Percentiles rank a stretch among this genome's conserved stretches.
These are phyloP conservation scores for Drosophila sulfurigaster DNA, from an alignment of 1,140 invertebrate genomes.

Conservation along the genomic window DNA sequence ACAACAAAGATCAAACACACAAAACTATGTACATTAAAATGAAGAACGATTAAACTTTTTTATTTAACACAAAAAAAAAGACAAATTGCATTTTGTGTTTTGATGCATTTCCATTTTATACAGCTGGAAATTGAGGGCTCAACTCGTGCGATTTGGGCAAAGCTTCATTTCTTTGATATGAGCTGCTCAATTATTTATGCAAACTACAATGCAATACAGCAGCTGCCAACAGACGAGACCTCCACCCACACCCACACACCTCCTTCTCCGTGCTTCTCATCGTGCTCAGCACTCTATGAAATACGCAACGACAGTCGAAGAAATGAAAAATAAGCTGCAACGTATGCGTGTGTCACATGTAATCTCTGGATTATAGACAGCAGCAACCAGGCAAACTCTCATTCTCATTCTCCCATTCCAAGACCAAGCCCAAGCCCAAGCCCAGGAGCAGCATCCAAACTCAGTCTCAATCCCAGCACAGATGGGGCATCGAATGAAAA, in stretches of 20 bases:
- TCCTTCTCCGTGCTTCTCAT: background rate
- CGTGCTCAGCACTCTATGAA: constrained; percentile 25
- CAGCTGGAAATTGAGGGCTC: constrained; percentile 14
- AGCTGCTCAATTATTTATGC: constrained; percentile 74
- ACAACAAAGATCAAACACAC: constrained; percentile 39
- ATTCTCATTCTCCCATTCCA: too few relatives aligned
- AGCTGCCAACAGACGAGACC: constrained; percentile 31
- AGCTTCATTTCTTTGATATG: constrained; percentile 37
- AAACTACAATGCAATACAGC: constrained; percentile 66
- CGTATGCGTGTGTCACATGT: constrained; percentile 81
- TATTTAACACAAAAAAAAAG: constrained; percentile 49
- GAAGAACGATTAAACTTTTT: constrained; percentile 71
- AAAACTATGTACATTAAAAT: constrained; percentile 51
- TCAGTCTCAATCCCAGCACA: background rate
- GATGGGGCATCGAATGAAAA: constrained; percentile 51
- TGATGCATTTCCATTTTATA: constrained; percentile 21
- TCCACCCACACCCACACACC: background rate
- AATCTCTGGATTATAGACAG: constrained; percentile 80
- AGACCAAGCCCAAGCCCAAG: background rate
- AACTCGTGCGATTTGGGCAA: constrained; percentile 29
- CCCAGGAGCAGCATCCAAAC: background rate
- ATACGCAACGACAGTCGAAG: constrained; percentile 67
- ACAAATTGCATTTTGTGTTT: constrained; percentile 15
- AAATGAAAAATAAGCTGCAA: constrained; percentile 82
- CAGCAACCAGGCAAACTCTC: constrained; percentile 17